Percentiles rank a stretch among this genome's conserved stretches.
phyloP scores from a whole-genome alignment of 2,797 vertebrate species.

The Siniperca scherzeri region DNA sequence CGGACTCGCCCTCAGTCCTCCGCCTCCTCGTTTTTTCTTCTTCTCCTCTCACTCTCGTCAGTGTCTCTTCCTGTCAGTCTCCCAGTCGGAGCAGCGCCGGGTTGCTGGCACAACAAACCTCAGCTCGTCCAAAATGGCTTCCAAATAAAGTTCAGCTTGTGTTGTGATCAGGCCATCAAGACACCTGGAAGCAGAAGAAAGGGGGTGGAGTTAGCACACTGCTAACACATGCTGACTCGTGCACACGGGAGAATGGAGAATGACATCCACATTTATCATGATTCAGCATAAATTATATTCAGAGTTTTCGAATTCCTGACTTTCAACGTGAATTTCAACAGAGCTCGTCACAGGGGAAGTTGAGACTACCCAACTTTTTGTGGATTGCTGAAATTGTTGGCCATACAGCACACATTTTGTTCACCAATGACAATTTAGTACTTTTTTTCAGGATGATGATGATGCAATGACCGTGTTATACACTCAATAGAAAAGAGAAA shows the following conservation, averaged over 20 bases:
- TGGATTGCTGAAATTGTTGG: background rate
- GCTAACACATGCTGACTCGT: background rate
- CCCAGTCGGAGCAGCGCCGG: slow-evolving; percentile 24
- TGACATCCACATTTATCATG: background rate
- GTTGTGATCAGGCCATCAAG: slow-evolving; percentile 86
- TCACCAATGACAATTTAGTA: background rate
- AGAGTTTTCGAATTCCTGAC: background rate
- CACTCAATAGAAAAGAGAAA: background rate
- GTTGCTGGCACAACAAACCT: slow-evolving; percentile 46
- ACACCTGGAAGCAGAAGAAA: slow-evolving; percentile 78
- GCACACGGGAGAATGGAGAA: background rate
- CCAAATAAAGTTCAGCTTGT: slow-evolving; percentile 81
- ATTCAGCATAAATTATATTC: background rate
- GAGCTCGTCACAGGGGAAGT: background rate
- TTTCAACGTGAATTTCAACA: background rate
- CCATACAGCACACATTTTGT: background rate
- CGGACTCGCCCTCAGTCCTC: background rate
- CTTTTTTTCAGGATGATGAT: background rate
- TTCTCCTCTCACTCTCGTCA: slow-evolving; percentile 34
- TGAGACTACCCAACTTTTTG: background rate
- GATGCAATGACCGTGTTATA: background rate
- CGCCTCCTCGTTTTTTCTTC: slow-evolving; percentile 15
- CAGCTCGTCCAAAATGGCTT: slow-evolving; percentile 79
- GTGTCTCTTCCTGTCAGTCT: slow-evolving; percentile 53
- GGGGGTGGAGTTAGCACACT: background rate